Percentiles rank a stretch among this genome's conserved stretches.
These are phyloP conservation scores for Phrixothrix hirtus DNA, from an alignment of 2,888 invertebrate species.

Conservation along the genomic window DNA sequence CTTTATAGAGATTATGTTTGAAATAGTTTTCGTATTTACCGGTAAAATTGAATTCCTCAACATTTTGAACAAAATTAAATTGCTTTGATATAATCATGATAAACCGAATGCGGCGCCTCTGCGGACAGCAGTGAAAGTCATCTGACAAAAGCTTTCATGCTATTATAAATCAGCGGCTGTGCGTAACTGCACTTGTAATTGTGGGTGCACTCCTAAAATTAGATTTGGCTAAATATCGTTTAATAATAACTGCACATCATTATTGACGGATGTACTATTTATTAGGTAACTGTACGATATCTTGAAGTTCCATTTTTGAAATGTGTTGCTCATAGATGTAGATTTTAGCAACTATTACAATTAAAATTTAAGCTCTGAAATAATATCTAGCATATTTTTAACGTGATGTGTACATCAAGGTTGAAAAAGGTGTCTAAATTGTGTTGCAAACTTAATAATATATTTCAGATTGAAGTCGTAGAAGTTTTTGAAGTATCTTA, in stretches of 20 bases:
- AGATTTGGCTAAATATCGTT: slow-evolving; percentile 21
- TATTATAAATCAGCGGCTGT: slow-evolving; percentile 45
- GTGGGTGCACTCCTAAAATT: slow-evolving; percentile 39
- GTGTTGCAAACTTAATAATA: background rate
- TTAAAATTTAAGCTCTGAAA: no score
- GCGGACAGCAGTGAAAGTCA: slow-evolving; percentile 40
- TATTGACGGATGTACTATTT: no score
- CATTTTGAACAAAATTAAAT: background rate
- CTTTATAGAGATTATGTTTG: no score
- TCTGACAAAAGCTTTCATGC: slow-evolving; percentile 45
- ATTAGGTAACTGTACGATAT: no score
- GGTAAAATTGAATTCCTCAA: background rate
- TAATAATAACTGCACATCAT: slow-evolving; percentile 9
- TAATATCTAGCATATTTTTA: no score
- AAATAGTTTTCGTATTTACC: background rate
- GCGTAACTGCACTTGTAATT: slow-evolving; percentile 37
- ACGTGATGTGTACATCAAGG: background rate
- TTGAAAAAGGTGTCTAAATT: background rate
- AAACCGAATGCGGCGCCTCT: slow-evolving; percentile 12
- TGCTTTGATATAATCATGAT: background rate
- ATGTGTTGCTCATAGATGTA: no score
- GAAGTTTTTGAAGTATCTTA: background rate
- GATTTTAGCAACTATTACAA: no score
- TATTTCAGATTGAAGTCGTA: background rate
- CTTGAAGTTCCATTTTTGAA: no score